A percentile compares a stretch with the other conserved stretches of the same genome.
phyloP scores from a whole-genome alignment of 2,113 vertebrate species.

The Caranx melampygus region DNA sequence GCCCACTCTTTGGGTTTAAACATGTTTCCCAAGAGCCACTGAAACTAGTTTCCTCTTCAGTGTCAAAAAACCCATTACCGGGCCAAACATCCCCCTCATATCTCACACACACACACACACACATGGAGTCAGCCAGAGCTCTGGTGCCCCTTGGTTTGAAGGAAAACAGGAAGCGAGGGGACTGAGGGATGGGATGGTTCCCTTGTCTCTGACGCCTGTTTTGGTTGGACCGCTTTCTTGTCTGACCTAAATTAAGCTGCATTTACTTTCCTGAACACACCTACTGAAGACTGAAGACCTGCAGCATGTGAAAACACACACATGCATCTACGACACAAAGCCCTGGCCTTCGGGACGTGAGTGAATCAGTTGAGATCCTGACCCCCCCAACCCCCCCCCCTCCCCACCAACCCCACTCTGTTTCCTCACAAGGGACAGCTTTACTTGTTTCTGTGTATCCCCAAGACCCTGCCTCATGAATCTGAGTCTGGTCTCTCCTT shows the following conservation, averaged over 20 bases:
- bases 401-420: neutral
- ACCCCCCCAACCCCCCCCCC: slow-evolving; percentile 34
- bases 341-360: slow-evolving; percentile 25
- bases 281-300: slow-evolving; percentile 37
- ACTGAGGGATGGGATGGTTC: slow-evolving; percentile 50
- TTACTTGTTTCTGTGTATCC: slow-evolving; percentile 55
- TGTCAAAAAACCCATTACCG: slow-evolving; percentile 64
- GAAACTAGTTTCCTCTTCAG: slow-evolving; percentile 63
- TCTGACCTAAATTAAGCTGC: slow-evolving; percentile 14
- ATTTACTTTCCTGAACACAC: slow-evolving; percentile 30
- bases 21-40: slow-evolving; percentile 56
- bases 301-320: slow-evolving; percentile 38
- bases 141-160: slow-evolving; percentile 54
- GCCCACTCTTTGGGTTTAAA: slow-evolving; percentile 64
- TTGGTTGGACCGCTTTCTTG: slow-evolving; percentile 57
- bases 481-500: slow-evolving; percentile 41
- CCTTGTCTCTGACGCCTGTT: slow-evolving; percentile 54
- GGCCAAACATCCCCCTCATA: slow-evolving; percentile 64
- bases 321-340: slow-evolving; percentile 26
- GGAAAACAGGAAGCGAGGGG: slow-evolving; percentile 63
- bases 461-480: slow-evolving; percentile 43
- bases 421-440: slow-evolving; percentile 48
- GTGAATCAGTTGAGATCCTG: slow-evolving; percentile 36
- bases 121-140: slow-evolving; percentile 33
- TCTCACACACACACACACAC: slow-evolving; percentile 36